Percentiles rank a stretch among this genome's conserved stretches.
phyloP scores from a whole-genome alignment of 64 coral and sea anemone species.

The Dendronephthya gigantea region DNA sequence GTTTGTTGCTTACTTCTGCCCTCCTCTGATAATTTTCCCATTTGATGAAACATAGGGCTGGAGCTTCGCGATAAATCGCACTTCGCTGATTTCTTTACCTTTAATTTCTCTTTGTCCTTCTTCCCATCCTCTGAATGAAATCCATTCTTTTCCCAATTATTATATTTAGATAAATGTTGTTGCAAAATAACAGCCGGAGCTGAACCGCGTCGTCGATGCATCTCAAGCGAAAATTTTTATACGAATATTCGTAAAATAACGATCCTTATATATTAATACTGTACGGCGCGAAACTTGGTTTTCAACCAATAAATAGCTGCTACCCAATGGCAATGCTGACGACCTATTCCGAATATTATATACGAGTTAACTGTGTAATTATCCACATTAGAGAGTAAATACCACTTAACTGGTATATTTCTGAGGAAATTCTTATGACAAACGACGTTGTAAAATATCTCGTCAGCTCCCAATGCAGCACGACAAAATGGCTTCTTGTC shows the following conservation, averaged over 20 bases:
- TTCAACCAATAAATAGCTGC: no score
- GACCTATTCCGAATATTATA: not conserved
- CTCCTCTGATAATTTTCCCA: not conserved
- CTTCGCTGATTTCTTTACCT: not conserved
- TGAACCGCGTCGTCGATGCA: constrained; percentile 57
- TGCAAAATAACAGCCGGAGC: constrained; percentile 62
- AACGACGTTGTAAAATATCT: not conserved
- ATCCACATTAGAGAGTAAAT: not conserved
- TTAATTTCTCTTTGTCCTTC: constrained; percentile 2
- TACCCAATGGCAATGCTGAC: no score
- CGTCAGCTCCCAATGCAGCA: not conserved
- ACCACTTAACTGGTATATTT: not conserved
- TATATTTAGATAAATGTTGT: constrained; percentile 56
- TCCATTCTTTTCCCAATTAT: constrained; percentile 2
- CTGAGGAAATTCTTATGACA: no score
- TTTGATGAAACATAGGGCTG: not conserved
- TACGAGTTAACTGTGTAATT: not conserved
- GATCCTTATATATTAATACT: not conserved
- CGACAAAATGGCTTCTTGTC: not conserved
- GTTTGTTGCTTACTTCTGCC: not conserved
- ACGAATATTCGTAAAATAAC: not conserved
- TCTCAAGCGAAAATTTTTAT: not conserved
- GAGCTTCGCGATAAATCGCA: not conserved
- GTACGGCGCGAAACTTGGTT: not conserved
- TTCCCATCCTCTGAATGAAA: not conserved